Percentiles rank a stretch among this genome's conserved stretches.
phyloP scores from a whole-genome alignment of 2,888 invertebrate genomes.

The Maniola hyperantus region DNA sequence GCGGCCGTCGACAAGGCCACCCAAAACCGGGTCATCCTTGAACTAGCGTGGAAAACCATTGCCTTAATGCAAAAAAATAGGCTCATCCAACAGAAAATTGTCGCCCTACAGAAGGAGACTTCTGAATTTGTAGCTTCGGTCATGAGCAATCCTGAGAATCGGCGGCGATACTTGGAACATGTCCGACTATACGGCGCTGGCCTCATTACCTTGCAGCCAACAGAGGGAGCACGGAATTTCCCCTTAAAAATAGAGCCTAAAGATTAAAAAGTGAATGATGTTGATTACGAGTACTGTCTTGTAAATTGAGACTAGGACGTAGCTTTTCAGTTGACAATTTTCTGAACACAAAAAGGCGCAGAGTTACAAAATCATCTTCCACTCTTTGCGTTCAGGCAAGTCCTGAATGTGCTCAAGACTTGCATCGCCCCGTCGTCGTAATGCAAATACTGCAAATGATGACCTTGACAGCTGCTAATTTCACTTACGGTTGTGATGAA shows the following conservation, averaged over 20 bases:
- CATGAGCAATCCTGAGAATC: conserved; percentile 79
- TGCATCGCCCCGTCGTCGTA: background rate
- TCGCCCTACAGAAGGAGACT: conserved; percentile 84
- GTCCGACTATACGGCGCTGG: conserved; percentile 52
- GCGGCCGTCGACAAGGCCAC: conserved; percentile 53
- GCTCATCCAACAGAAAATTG: conserved; percentile 83
- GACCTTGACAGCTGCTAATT: background rate
- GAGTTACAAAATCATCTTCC: background rate
- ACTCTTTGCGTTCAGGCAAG: too few species aligned
- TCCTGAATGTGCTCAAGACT: too few species aligned
- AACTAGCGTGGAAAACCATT: conserved; percentile 85
- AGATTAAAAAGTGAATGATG: conserved; percentile 35
- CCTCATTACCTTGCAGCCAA: conserved; percentile 44
- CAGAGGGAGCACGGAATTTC: conserved; percentile 45
- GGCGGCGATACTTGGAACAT: conserved; percentile 59
- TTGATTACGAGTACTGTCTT: background rate
- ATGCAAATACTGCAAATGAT: background rate
- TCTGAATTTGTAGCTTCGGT: conserved; percentile 83
- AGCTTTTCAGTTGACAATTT: background rate
- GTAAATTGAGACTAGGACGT: background rate
- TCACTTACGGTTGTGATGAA: background rate
- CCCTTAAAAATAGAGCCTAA: conserved; percentile 54
- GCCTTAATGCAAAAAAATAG: conserved; percentile 84
- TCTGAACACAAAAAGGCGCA: background rate
- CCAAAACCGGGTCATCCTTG: conserved; percentile 79